Evolutionary conservation across 2,888 invertebrate genomes (phyloP), one percentile per base, ranked within the genome.

Genomic region (Tortricodes alternella): DNA sequence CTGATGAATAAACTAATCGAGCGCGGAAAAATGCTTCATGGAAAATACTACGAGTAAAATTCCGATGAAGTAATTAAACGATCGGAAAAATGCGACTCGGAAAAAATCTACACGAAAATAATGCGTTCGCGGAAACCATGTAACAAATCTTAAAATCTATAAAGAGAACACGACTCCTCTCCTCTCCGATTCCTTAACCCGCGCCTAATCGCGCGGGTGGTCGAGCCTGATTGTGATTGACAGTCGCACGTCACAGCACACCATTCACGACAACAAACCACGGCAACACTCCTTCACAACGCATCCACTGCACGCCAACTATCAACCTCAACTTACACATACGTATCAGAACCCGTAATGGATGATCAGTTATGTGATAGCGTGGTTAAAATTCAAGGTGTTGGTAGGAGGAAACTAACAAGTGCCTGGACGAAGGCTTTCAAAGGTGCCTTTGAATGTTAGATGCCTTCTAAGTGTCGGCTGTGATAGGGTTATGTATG

Each of bases 211-310:
- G 57, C 41, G 64, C 64, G 64, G 62, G 64, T 64, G 64, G 64
- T 62, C 64, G 56, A 34, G 53, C 29, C 43, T 64, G 61, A 64
- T 64, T 64, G 62, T 64, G 64, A 64, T 64, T 64, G 64, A 64
- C 64, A 62, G 60, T 46, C 53, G 29, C 49, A 53, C 56, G 61
- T 62, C 64, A 62, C 60, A 61, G 53, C 63, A 62, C 37, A 41
- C 44, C 51, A 60, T 32, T 51, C 52, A 53, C n/a, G 24, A 38
- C 21, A 23, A 46, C 37, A 29, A 29, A 37, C 29, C 24, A 24
- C 49, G 4, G 24, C 27, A 6, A 13, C 7, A 3, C 7, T 5
- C 3, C 19, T 13, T 9, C 6, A 15, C 35, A 35, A 35, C 5
- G 18, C 15, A 16, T 43, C 41, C 48, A 49, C 21, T 49, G 35